Percentiles rank a stretch among this genome's conserved stretches.
These are phyloP conservation scores for Catocala sponsa DNA, from an alignment of 2,888 invertebrate species.

Conservation along the genomic window DNA sequence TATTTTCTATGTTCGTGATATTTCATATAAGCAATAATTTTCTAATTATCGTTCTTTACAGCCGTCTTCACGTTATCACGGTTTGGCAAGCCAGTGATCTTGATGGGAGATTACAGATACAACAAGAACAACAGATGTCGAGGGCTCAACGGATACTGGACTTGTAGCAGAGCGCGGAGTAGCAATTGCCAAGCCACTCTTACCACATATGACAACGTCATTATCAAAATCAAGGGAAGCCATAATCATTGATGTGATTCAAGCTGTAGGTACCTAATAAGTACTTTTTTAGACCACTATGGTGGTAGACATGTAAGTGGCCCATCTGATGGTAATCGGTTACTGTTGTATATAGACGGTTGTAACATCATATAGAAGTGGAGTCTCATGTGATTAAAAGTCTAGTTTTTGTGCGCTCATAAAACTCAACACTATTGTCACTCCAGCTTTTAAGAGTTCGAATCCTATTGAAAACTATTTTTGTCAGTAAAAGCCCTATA, in stretches of 20 bases:
- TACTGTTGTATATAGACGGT: no score
- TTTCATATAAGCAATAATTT: conserved; percentile 7
- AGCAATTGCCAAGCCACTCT: conserved; percentile 52
- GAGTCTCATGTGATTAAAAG: no score
- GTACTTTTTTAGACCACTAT: background rate
- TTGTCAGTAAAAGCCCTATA: no score
- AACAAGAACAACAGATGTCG: conserved; percentile 27
- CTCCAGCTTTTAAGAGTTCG: no score
- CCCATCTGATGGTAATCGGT: no score
- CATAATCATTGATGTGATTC: conserved; percentile 28
- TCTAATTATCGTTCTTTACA: conserved; percentile 30
- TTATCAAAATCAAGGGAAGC: conserved; percentile 18
- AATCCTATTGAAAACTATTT: no score
- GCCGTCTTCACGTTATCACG: conserved; percentile 55
- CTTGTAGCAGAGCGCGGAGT: conserved; percentile 53
- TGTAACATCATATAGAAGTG: no score
- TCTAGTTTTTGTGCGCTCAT: no score
- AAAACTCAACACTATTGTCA: no score
- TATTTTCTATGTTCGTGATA: background rate
- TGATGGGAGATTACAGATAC: conserved; percentile 51
- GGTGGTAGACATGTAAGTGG: no score
- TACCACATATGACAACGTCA: conserved; percentile 40
- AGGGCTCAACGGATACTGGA: conserved; percentile 50
- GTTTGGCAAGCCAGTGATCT: conserved; percentile 54
- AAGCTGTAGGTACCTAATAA: background rate